Base-by-base conservation (phyloP, 1,140 invertebrate genomes). In the Drosophila pandora region DNA sequence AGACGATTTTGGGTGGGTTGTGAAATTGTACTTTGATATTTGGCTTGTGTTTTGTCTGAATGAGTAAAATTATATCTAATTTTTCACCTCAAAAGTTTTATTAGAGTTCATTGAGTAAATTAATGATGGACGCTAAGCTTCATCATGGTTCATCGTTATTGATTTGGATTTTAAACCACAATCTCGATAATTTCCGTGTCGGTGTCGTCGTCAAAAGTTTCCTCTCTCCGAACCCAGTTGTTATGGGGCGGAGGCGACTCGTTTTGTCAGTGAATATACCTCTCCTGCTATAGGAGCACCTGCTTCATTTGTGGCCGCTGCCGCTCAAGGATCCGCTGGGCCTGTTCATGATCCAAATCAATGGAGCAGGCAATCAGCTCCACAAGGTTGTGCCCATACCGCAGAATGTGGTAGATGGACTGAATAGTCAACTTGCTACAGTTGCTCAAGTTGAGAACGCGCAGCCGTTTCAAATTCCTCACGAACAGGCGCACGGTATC, bases 241-340 rank as follows among this genome's bases (percentile, higher is more conserved):
- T 28, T 50, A 5, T 43, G 79, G 49, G 3, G 62, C 25, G 83
- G 45, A 1, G 62, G 59, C 25, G 60, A 53, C 10, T 73, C 69
- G 34, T 74, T 50, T 10, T 60, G 82, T 88, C 84, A 88, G 72
- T 88, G 71, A 43, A 88, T 87, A n/a, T 76, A 68, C 52, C 84
- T 76, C 72, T 88, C 83, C 76, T 88, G 83, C 83, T 88, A 88
- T 79, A 88, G 72, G 32, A 83, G 39, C 57, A 79, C 79, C 17
- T 78, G 60, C 61, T 85, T 89, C 57, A 89, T 50, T 50, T 65
- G 69, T 2, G 84, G 84, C 23, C 68, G 8, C 21, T 78, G 52
- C 0, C 48, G 23, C 43, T 59, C 47, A 0, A 89, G 12, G 2
- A 84, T 49, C 10, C 70, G 53, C 32, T 81, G 57, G 0, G 80